Evolutionary conservation across 2,888 invertebrate species (phyloP).

Genomic region (Parnassius smintheus): DNA sequence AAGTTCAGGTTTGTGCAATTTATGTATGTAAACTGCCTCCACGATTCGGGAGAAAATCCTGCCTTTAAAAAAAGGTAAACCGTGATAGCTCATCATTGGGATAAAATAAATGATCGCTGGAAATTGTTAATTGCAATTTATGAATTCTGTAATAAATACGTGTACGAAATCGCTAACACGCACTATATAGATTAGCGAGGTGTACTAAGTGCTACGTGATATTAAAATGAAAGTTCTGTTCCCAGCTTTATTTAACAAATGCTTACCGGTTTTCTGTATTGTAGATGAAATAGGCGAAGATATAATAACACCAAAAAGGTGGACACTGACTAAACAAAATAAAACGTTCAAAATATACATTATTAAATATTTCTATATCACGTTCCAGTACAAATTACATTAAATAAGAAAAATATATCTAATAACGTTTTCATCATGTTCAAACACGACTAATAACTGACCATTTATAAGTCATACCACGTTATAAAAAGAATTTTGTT

Average conservation of each 20-base stretch:
- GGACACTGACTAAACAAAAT: background rate
- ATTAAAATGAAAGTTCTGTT: background rate
- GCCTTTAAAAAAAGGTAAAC: too few relatives aligned
- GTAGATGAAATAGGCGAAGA: constrained; percentile 10
- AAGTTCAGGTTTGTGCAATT: too few relatives aligned
- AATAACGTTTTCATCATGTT: background rate
- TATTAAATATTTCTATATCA: background rate
- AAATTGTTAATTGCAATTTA: too few relatives aligned
- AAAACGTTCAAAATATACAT: constrained; percentile 1
- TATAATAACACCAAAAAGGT: background rate
- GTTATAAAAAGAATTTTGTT: constrained; percentile 12
- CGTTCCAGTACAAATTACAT: background rate
- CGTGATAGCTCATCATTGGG: too few relatives aligned
- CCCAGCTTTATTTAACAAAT: background rate
- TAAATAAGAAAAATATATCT: background rate
- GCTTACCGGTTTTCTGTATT: constrained; percentile 18
- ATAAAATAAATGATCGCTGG: too few relatives aligned
- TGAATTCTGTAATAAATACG: too few relatives aligned
- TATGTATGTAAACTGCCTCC: too few relatives aligned
- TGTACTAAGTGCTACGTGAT: too few relatives aligned
- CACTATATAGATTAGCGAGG: too few relatives aligned
- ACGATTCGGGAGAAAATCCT: too few relatives aligned
- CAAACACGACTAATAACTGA: background rate
- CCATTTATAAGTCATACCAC: constrained; percentile 4
- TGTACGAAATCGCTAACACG: too few relatives aligned